These are phyloP conservation scores for Chiloscyllium plagiosum DNA, from an alignment of 2,113 vertebrate species.

Conservation along the genomic window DNA sequence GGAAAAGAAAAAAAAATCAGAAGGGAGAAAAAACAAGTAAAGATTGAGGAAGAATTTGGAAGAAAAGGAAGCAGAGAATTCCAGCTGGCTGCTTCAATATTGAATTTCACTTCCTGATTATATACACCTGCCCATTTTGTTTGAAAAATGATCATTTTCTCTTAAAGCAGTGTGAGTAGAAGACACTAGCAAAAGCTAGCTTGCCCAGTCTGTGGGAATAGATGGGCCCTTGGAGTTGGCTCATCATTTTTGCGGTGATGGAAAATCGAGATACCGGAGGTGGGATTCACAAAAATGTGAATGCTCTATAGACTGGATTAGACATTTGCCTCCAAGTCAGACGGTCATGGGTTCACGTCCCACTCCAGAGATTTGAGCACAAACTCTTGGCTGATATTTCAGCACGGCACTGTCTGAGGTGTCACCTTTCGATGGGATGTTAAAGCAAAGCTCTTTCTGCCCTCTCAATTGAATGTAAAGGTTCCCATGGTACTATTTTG, in stretches of 20 bases:
- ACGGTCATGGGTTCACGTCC: conserved; percentile 5
- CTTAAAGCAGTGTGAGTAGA: background rate
- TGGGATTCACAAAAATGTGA: background rate
- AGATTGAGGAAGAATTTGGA: background rate
- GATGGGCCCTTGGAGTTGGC: background rate
- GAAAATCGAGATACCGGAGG: background rate
- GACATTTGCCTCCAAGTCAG: background rate
- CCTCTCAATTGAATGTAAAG: background rate
- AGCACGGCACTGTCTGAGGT: background rate
- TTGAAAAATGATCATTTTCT: conserved; percentile 28
- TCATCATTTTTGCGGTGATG: conserved; percentile 18
- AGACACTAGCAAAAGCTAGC: background rate
- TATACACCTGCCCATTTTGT: conserved; percentile 7
- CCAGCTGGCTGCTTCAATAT: background rate
- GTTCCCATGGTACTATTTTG: background rate
- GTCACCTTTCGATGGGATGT: background rate
- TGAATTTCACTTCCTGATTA: conserved; percentile 7
- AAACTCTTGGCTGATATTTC: background rate
- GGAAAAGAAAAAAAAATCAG: background rate
- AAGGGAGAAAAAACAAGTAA: background rate
- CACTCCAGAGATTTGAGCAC: background rate
- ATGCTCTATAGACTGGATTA: background rate
- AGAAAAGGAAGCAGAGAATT: background rate
- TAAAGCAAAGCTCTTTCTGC: too few relatives aligned
- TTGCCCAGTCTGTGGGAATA: background rate